Conservation (phyloP, 2,888 invertebrate species). For the Leptinotarsa rubiginosa region DNA sequence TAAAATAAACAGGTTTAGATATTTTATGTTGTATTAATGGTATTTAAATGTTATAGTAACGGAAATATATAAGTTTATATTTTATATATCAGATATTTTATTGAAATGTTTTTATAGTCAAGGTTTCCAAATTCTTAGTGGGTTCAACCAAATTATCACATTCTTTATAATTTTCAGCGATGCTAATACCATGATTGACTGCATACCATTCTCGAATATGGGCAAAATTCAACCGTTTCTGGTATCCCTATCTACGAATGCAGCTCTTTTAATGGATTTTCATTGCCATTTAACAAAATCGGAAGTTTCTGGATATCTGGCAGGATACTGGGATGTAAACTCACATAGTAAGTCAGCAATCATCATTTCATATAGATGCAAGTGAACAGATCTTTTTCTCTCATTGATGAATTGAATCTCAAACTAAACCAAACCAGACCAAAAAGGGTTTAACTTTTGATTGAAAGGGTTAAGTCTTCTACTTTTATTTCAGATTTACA, state of each 20-base stretch:
- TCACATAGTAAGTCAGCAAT: constrained; percentile 82
- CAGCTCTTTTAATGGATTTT: constrained; percentile 89
- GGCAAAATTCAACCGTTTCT: constrained; percentile 94
- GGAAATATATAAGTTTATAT: too few relatives aligned
- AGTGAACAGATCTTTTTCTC: not conserved
- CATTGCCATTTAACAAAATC: constrained; percentile 94
- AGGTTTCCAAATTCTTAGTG: too few relatives aligned
- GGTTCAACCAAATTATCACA: not conserved
- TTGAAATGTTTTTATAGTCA: too few relatives aligned
- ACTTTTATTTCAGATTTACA: constrained; percentile 76
- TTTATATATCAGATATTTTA: too few relatives aligned
- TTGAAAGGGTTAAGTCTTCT: not conserved
- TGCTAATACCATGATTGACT: constrained; percentile 89
- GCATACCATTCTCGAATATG: constrained; percentile 86
- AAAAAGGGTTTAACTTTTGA: not conserved
- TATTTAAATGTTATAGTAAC: too few relatives aligned
- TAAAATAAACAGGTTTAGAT: too few relatives aligned
- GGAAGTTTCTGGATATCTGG: constrained; percentile 96
- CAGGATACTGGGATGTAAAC: constrained; percentile 94
- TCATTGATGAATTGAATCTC: too few relatives aligned
- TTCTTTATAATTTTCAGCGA: constrained; percentile 74
- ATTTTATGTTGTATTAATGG: too few relatives aligned
- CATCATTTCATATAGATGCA: not conserved
- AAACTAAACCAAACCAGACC: too few relatives aligned
- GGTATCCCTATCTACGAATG: constrained; percentile 87